Evolutionary conservation across 2,113 vertebrate genomes (phyloP), one percentile per base, ranked within the genome.

Genomic region (Datnioides undecimradiatus): DNA sequence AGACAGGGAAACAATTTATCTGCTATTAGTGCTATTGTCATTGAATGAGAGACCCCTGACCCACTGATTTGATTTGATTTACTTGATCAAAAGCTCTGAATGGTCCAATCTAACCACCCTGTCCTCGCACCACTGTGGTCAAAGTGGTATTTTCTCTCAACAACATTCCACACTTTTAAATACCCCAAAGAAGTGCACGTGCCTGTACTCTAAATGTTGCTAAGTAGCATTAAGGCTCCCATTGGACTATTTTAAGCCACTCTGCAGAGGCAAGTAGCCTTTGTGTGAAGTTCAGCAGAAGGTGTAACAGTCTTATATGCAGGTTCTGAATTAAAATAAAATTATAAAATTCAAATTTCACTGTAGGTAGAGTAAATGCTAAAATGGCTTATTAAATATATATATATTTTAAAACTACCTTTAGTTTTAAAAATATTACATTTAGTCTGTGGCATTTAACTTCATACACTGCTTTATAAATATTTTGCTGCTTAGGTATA

Each of bases 111-210:
- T 38, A 31, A 34, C 8, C 62, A 49, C 63, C 23, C 82, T 36
- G 23, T 43, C 59, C 59, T 73, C 8, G 1, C 69, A 63, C 57
- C 29, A 3, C 66, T 57, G 46, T 57, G 58, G 49, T 48, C 19
- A 46, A 36, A 69, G 76, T 33, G 63, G 59, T 62, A 60, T 87
- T 92, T 90, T 81, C 70, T 84, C 87, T 54, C 72, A 73, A 90
- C 79, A 88, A 57, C 89, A 91, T 93, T 90, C 90, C 88, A 81
- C 79, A 82, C 91, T 82, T 84, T 86, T 86, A 93, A 93, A 93
- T 87, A 86, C 85, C 81, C 85, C 79, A 77, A 91, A 87, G 91
- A 89, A 17, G 40, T 65, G 83, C 92, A 81, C 91, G 84, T 90
- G 93, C 85, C 79, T 89, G 80, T 85, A 90, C 87, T 94, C 83